Base-by-base conservation (phyloP, 1,140 invertebrate species). In the Cydia splendana region DNA sequence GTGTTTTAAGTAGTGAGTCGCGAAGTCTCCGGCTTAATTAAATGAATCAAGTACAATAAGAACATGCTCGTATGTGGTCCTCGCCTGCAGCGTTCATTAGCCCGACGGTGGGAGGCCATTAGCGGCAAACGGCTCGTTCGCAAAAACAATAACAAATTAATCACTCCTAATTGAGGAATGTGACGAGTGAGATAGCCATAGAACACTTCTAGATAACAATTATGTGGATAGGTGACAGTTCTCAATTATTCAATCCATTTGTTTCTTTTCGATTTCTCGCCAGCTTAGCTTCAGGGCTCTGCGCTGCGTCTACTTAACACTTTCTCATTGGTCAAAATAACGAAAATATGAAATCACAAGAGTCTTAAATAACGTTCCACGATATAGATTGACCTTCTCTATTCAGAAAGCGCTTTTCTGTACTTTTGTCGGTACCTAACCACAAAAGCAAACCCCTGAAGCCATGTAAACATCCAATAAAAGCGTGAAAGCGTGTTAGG, bases 101-200 rank as follows among this genome's bases (percentile, higher is more conserved):
- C 67, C 67, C n/a, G 67, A 12, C 34, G n/a, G 81, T 78, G 84
- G 87, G 87, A 82, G 86, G 83, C 78, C 81, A 82, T 84, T 83
- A 84, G 79, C 65, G 45, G 67, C 75, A 69, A 80, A 86, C 84
- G 76, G 78, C 73, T 83, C 73, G 75, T 78, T 78, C 78, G 80
- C 79, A 78, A 84, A 82, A 82, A 85, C 81, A 83, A 84, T 84
- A 84, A 85, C 81, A 83, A 82, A 82, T 80, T 81, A 80, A 85
- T 87, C 69, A 81, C 75, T 77, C 65, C 53, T 76, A 34, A 75
- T 71, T 71, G 34, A 71, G 34, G 67, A 71, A 71, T 71, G 67
- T 71, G 67, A 71, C 67, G 67, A 71, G 34, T 71, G 67, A 71
- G 67, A 71, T 71, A 71, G 67, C 30, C n/a, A 57, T 57, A 57